Conservation (phyloP, 2,797 vertebrate species). For the Clarias platycephalus region DNA sequence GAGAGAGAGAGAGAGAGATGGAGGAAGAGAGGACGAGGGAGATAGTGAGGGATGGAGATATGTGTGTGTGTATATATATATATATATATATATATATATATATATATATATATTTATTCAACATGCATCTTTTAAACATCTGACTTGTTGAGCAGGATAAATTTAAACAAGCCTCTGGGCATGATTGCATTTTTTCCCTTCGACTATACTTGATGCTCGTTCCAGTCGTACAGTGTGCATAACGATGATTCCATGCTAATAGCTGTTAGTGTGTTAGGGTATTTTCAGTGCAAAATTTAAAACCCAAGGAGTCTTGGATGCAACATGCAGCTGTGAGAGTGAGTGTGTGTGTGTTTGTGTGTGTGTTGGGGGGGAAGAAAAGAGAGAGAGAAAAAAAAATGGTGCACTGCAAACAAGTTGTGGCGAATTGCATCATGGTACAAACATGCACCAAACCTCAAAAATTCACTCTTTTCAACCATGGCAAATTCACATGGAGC, state of each 20-base stretch:
- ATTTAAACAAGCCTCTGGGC: slow-evolving; percentile 19
- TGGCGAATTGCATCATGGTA: slow-evolving; percentile 52
- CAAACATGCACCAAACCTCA: slow-evolving; percentile 53
- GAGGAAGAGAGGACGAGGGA: slow-evolving; percentile 33
- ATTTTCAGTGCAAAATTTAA: not conserved
- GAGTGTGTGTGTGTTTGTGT: not conserved
- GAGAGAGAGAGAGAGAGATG: slow-evolving; percentile 35
- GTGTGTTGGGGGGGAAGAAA: not conserved
- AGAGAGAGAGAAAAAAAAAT: slow-evolving; percentile 12
- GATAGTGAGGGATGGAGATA: slow-evolving; percentile 41
- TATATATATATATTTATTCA: not conserved
- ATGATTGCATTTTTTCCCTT: not conserved
- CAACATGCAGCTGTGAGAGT: slow-evolving; percentile 12
- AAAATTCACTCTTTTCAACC: slow-evolving; percentile 43
- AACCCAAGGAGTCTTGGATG: not conserved
- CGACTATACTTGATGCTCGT: not conserved
- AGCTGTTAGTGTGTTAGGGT: not conserved
- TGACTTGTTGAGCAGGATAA: slow-evolving; percentile 23
- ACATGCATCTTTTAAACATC: not conserved
- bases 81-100: not conserved
- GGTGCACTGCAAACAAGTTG: slow-evolving; percentile 49
- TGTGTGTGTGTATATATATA: not conserved
- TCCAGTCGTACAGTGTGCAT: not conserved
- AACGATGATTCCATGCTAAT: not conserved
- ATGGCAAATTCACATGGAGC: slow-evolving; percentile 36